These are phyloP conservation scores for Hydrotaea cyrtoneurina DNA, from an alignment of 2,888 invertebrate genomes.

Conservation along the genomic window DNA sequence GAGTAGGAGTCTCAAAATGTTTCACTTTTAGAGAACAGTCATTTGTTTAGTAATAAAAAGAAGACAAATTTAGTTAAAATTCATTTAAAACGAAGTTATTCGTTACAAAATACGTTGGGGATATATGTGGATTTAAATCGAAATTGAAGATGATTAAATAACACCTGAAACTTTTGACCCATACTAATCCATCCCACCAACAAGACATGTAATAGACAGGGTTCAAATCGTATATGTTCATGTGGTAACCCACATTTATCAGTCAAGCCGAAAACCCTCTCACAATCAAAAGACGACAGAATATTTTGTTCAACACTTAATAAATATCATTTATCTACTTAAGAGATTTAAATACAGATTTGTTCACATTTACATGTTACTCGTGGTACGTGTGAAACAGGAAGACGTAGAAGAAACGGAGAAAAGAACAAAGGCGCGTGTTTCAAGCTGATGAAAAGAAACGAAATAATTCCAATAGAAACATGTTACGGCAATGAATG, in stretches of 20 bases:
- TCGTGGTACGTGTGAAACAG: too few species aligned
- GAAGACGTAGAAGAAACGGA: not conserved
- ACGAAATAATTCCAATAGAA: conserved; percentile 39
- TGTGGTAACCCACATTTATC: not conserved
- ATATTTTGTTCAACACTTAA: conserved; percentile 9
- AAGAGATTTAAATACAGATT: conserved; percentile 27
- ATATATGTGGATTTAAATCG: too few species aligned
- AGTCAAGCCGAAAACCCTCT: not conserved
- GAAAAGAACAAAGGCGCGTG: not conserved
- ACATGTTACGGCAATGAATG: not conserved
- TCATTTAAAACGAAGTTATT: too few species aligned
- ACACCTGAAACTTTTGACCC: too few species aligned
- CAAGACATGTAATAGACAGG: too few species aligned
- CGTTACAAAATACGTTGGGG: too few species aligned
- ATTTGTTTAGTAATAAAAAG: too few species aligned
- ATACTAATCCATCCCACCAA: too few species aligned
- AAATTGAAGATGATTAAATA: too few species aligned
- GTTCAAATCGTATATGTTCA: not conserved
- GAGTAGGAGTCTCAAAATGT: not conserved
- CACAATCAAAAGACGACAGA: not conserved
- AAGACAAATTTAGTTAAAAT: too few species aligned
- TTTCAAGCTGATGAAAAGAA: not conserved
- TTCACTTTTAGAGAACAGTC: too few species aligned
- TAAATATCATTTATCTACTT: conserved; percentile 11
- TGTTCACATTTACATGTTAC: not conserved